Base-by-base conservation (phyloP, 1,140 invertebrate species). In the Diachasmimorpha longicaudata region DNA sequence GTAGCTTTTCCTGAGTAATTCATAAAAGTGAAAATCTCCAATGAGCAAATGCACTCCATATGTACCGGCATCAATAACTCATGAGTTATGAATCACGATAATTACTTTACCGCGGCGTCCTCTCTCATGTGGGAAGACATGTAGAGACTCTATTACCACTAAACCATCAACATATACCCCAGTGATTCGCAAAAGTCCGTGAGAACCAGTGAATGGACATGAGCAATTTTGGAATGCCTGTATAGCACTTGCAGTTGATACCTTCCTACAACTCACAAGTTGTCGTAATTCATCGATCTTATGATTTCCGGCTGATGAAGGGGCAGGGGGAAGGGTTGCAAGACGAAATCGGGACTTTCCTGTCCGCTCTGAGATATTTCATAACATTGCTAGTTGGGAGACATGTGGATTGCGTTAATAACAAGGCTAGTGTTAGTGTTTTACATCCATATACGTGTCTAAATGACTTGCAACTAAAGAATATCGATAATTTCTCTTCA, bases 271-370 rank as follows among this genome's bases (percentile, higher is more conserved):
- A n/a, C 48, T 52, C n/a, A 19, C 11, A 3, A 25, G 58, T 63
- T 63, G 19, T 63, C 58, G 58, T 63, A 63, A 63, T 63, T 63
- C 58, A 63, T 63, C 58, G 58, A 63, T 63, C 58, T 63, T 63
- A 63, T 31, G 31, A 63, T 63, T 63, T 63, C 58, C 58, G 58
- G 58, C 31, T 1, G 16, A n/a, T n/a, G 13, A 52, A 63, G 23
- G 8, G n/a, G n/a, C n/a, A n/a, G n/a, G 58, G 58, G 58, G 58
- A 14, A 19, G n/a, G 48, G 19, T 63, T 63, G 58, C 19, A 13
- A 25, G 23, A 23, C 23, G 13, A 63, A 63, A 63, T 63, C 8
- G 58, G 19, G 58, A 63, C 23, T 63, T 25, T 63, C 58, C 58
- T 63, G 58, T 63, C 23, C 19, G 58, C 23, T 21, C 10, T 13